These are phyloP conservation scores for Crotalus viridis DNA, from an alignment of 2,113 vertebrate species.

Conservation along the genomic window DNA sequence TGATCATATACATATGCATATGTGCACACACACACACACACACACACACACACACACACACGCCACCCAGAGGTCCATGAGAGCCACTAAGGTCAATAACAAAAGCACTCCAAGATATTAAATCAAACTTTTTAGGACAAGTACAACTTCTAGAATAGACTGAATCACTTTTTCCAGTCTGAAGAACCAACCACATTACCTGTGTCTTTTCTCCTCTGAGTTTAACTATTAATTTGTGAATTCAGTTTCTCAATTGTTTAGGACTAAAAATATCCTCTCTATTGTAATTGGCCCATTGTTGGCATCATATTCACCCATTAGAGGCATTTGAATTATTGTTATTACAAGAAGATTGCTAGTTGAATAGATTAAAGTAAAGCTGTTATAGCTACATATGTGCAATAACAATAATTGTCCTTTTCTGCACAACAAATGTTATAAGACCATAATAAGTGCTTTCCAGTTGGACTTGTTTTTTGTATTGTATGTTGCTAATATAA, in stretches of 20 bases:
- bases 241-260: background rate
- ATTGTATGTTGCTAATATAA: conserved; percentile 13
- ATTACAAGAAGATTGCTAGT: background rate
- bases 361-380: background rate
- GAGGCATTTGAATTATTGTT: background rate
- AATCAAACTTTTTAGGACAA: background rate
- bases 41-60: background rate
- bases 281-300: background rate
- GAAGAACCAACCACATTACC: background rate
- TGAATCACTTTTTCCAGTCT: background rate
- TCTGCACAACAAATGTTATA: background rate
- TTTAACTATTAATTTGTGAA: background rate
- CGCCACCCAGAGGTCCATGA: background rate
- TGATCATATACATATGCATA: too few relatives aligned
- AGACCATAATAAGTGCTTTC: background rate
- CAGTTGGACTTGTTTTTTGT: background rate
- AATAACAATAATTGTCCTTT: background rate
- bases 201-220: background rate
- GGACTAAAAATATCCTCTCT: background rate
- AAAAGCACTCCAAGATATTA: background rate
- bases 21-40: background rate
- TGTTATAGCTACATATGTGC: background rate
- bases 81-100: background rate
- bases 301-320: background rate
- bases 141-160: background rate